Percentiles rank a stretch among this genome's conserved stretches.
Evolutionary conservation across 2,888 invertebrate genomes (phyloP).

Genomic region (Eilema caniola): DNA sequence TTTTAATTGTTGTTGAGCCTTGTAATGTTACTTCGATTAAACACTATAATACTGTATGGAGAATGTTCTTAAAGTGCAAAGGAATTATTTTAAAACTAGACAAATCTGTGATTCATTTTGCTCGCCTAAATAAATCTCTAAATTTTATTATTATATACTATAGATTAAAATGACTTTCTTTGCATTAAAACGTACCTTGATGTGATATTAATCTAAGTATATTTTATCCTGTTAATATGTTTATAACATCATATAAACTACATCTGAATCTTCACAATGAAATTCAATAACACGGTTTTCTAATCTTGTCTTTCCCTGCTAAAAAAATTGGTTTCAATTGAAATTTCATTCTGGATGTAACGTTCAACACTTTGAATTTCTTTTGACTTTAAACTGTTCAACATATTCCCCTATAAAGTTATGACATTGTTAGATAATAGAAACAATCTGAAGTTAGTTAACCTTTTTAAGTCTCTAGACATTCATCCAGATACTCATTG

Average conservation of each 20-base stretch:
- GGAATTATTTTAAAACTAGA: not conserved
- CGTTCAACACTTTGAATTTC: conserved; percentile 24
- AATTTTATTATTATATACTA: not conserved
- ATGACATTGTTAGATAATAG: not conserved
- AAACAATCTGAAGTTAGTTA: not conserved
- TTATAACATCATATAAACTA: not conserved
- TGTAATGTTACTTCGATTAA: not conserved
- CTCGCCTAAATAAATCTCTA: not conserved
- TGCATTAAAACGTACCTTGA: conserved; percentile 18
- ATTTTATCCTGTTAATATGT: conserved; percentile 18
- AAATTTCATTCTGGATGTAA: conserved; percentile 54
- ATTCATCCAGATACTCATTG: conserved; percentile 55
- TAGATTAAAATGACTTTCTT: conserved; percentile 38
- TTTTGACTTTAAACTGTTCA: not conserved
- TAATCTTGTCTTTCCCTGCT: conserved; percentile 45
- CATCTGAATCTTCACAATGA: conserved; percentile 14
- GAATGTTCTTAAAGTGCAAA: conserved; percentile 14
- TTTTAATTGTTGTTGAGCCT: conserved; percentile 9
- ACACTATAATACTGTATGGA: conserved; percentile 4
- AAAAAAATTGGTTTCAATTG: conserved; percentile 44
- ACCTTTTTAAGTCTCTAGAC: conserved; percentile 22
- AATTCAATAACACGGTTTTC: conserved; percentile 25
- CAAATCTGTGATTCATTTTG: too few relatives aligned
- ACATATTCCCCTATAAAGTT: not conserved
- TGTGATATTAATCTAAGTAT: conserved; percentile 39